These are phyloP conservation scores for Cyprinodon tularosa DNA, from an alignment of 2,113 vertebrate species.

Conservation along the genomic window DNA sequence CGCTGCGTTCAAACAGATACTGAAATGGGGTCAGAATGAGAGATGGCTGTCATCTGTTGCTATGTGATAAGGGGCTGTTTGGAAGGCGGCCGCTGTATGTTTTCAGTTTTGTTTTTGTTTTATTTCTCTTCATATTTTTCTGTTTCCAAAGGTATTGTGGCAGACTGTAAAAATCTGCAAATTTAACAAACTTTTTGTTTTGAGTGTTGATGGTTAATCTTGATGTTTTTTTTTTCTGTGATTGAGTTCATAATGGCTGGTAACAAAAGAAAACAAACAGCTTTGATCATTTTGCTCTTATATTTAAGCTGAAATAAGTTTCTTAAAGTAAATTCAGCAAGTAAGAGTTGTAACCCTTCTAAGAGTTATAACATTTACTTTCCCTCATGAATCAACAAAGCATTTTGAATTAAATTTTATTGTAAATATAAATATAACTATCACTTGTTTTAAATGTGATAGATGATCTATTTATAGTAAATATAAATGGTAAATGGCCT, in stretches of 20 bases:
- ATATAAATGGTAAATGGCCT: too few species aligned
- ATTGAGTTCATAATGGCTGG: too few species aligned
- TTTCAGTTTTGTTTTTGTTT: background rate
- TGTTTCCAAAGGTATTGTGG: background rate
- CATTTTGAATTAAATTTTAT: too few species aligned
- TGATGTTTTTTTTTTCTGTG: background rate
- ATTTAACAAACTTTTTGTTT: background rate
- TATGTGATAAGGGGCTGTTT: conserved; percentile 67
- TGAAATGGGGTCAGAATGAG: conserved; percentile 38
- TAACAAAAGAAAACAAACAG: background rate
- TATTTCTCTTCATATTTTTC: background rate
- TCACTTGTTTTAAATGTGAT: too few species aligned
- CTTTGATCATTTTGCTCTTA: background rate
- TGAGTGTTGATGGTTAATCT: background rate
- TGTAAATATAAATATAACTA: too few species aligned
- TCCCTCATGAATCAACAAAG: too few species aligned
- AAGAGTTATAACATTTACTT: too few species aligned
- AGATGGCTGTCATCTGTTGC: conserved; percentile 65
- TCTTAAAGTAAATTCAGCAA: background rate
- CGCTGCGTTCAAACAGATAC: conserved; percentile 48
- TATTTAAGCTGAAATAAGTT: background rate
- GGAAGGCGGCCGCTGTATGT: conserved; percentile 19
- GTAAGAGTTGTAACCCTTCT: too few species aligned
- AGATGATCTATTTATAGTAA: too few species aligned
- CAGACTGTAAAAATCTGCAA: background rate